Evolutionary conservation across 1,140 invertebrate genomes (phyloP).

Genomic region (Belonocnema kinseyi): DNA sequence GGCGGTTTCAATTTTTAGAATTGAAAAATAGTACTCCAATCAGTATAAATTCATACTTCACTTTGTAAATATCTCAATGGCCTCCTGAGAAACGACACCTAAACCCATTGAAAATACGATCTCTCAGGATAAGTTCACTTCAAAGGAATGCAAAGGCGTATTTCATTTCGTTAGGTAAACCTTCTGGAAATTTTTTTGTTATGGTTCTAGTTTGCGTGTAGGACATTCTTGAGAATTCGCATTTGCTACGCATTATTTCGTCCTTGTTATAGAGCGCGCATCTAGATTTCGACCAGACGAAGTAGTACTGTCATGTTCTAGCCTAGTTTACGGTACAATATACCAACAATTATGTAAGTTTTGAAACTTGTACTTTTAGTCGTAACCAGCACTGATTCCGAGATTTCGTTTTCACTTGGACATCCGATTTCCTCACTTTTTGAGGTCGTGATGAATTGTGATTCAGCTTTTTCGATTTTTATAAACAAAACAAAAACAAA

Average conservation of each 20-base stretch:
- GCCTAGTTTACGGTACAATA: slow-evolving; percentile 1
- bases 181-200: not conserved
- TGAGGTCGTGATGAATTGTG: slow-evolving; percentile 4
- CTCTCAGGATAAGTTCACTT: not conserved
- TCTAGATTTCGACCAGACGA: not conserved
- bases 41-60: not conserved
- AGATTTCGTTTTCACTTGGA: not conserved
- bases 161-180: not conserved
- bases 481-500: not conserved
- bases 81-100: not conserved
- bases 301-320: not conserved
- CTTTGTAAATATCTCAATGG: slow-evolving; percentile 12
- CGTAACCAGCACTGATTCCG: not conserved
- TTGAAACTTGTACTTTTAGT: not conserved
- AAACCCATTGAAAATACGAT: not conserved
- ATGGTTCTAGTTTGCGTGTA: not conserved
- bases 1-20: slow-evolving; percentile 58
- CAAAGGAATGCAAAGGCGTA: not conserved
- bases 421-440: not conserved
- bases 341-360: slow-evolving; percentile 10
- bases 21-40: not conserved
- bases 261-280: not conserved
- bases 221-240: not conserved
- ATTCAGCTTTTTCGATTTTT: slow-evolving; percentile 1
- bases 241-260: not conserved